phyloP scores from a whole-genome alignment of 2,113 vertebrate genomes.

The Neodontobutis hainanensis region DNA sequence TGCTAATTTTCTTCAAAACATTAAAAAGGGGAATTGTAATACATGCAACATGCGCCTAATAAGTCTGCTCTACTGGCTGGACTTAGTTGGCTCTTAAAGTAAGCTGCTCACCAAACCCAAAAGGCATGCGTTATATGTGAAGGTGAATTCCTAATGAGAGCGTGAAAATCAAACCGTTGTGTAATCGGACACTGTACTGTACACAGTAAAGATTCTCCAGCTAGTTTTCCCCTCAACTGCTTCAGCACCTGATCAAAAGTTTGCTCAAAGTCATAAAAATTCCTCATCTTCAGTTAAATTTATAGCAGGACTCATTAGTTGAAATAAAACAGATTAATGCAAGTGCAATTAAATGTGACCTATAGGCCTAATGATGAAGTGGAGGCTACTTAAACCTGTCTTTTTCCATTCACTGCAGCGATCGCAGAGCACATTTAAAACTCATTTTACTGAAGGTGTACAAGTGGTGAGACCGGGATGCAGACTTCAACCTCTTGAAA shows the following conservation, averaged over 20 bases:
- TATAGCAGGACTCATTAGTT: slow-evolving; percentile 81
- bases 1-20: neutral
- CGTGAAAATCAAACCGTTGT: slow-evolving; percentile 71
- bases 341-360: slow-evolving; percentile 81
- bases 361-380: slow-evolving; percentile 72
- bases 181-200: slow-evolving; percentile 82
- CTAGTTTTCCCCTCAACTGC: slow-evolving; percentile 57
- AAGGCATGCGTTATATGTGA: slow-evolving; percentile 47
- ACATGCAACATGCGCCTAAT: slow-evolving; percentile 10
- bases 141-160: slow-evolving; percentile 78
- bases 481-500: slow-evolving; percentile 23
- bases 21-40: neutral
- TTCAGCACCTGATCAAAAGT: slow-evolving; percentile 83
- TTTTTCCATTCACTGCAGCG: slow-evolving; percentile 57
- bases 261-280: slow-evolving; percentile 80
- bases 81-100: slow-evolving; percentile 25
- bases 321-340: slow-evolving; percentile 84
- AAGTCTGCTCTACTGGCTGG: slow-evolving; percentile 11
- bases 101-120: slow-evolving; percentile 29
- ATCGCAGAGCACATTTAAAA: slow-evolving; percentile 60
- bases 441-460: slow-evolving; percentile 40
- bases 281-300: slow-evolving; percentile 83
- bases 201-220: slow-evolving; percentile 78
- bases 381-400: slow-evolving; percentile 70
- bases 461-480: slow-evolving; percentile 31